Percentiles rank a stretch among this genome's conserved stretches.
These are phyloP conservation scores for Artibeus jamaicensis DNA, from an alignment of 2,797 vertebrate species.

Conservation along the genomic window DNA sequence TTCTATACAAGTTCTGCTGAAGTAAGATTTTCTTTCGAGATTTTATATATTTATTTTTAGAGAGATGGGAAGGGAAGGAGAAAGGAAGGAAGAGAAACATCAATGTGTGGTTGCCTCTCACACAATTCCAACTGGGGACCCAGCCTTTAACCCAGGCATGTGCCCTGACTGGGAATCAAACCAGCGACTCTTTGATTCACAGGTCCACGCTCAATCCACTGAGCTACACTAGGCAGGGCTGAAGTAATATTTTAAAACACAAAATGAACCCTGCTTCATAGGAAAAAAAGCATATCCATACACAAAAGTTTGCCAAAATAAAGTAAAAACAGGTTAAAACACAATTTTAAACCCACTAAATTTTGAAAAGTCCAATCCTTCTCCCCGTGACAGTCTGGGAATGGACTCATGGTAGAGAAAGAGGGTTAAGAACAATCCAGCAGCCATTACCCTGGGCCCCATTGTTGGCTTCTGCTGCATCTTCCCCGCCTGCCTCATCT, in stretches of 20 bases:
- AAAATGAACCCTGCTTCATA: not conserved
- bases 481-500: conserved; percentile 92
- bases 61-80: no score
- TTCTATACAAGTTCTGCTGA: not conserved
- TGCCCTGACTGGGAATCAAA: no score
- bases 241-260: not conserved
- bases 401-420: not conserved
- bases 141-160: no score
- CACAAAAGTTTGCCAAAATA: conserved; percentile 4
- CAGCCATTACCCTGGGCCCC: conserved; percentile 89
- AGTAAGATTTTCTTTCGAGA: not conserved
- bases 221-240: no score
- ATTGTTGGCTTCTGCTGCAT: conserved; percentile 95
- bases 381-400: not conserved
- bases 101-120: no score
- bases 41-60: no score
- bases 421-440: not conserved
- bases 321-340: not conserved
- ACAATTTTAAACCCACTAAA: not conserved
- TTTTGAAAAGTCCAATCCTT: not conserved
- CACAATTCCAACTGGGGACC: no score
- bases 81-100: no score
- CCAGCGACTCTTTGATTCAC: no score
- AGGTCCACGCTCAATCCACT: no score
- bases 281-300: not conserved